A percentile compares a stretch with the other conserved stretches of the same genome.
Evolutionary conservation across 2,113 vertebrate species (phyloP).

Genomic region (Zosterops pallidus): DNA sequence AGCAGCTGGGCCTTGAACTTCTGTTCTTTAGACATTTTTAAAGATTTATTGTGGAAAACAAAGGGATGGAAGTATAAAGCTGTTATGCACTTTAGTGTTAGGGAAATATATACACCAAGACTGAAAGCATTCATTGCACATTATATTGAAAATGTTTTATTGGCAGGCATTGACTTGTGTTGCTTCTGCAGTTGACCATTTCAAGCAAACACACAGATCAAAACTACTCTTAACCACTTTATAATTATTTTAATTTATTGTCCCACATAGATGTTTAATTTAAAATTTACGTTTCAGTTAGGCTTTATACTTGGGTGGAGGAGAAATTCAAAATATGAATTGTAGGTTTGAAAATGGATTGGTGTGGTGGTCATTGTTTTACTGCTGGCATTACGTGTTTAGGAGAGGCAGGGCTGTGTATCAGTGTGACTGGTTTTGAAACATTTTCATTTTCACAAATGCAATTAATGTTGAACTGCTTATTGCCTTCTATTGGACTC

Average conservation of each 20-base stretch:
- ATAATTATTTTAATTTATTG: constrained; percentile 25
- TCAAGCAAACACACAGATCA: background rate
- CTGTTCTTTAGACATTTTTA: constrained; percentile 2
- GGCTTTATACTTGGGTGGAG: background rate
- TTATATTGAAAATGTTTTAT: background rate
- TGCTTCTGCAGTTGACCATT: background rate
- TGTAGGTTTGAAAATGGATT: background rate
- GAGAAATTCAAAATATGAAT: background rate
- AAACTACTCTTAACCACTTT: background rate
- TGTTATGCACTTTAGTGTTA: background rate
- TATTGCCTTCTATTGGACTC: background rate
- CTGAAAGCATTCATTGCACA: background rate
- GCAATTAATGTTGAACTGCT: background rate
- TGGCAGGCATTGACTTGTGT: background rate
- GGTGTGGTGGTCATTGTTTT: background rate
- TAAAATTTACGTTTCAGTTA: constrained; percentile 10
- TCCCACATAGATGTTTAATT: background rate
- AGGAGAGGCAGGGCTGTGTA: background rate
- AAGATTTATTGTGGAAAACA: constrained; percentile 33
- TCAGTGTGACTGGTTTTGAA: background rate
- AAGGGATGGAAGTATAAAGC: constrained; percentile 10
- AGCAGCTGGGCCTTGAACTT: constrained; percentile 42
- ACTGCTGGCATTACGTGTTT: background rate
- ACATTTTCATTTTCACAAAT: background rate
- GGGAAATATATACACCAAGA: background rate